phyloP scores from a whole-genome alignment of 1,140 invertebrate species.

The Papilio polytes region DNA sequence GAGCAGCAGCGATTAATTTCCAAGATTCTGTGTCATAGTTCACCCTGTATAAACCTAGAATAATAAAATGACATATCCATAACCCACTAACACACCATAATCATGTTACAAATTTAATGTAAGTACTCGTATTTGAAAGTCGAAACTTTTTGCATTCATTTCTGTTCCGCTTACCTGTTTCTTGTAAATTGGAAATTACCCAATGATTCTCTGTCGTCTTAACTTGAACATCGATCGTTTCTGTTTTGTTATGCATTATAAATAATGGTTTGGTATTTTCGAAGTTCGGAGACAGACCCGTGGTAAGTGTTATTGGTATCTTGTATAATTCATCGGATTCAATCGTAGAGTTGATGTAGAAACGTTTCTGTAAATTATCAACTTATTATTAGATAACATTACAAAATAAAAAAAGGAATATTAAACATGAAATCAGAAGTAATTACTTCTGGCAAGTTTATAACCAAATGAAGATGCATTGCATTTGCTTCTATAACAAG shows the following conservation, averaged over 20 bases:
- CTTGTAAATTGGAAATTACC: slow-evolving; percentile 89
- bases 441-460: too few relatives aligned
- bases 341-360: slow-evolving; percentile 60
- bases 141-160: too few relatives aligned
- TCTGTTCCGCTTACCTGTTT: slow-evolving; percentile 81
- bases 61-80: too few relatives aligned
- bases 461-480: too few relatives aligned
- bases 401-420: background rate
- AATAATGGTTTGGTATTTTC: slow-evolving; percentile 82
- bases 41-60: slow-evolving; percentile 92
- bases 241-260: slow-evolving; percentile 76
- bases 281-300: slow-evolving; percentile 82
- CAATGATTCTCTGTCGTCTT: slow-evolving; percentile 79
- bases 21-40: slow-evolving; percentile 89
- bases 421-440: too few relatives aligned
- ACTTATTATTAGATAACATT: background rate
- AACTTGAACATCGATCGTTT: slow-evolving; percentile 52
- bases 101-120: too few relatives aligned
- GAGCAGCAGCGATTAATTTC: slow-evolving; percentile 84
- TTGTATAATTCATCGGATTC: slow-evolving; percentile 81
- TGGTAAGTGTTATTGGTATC: slow-evolving; percentile 86
- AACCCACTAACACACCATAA: too few relatives aligned
- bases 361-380: slow-evolving; percentile 66
- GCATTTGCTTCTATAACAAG: too few relatives aligned
- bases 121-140: too few relatives aligned